Percentiles rank a stretch among this genome's conserved stretches.
These are phyloP conservation scores for Brachionus plicatilis DNA, from an alignment of 1,140 invertebrate species.

Conservation along the genomic window DNA sequence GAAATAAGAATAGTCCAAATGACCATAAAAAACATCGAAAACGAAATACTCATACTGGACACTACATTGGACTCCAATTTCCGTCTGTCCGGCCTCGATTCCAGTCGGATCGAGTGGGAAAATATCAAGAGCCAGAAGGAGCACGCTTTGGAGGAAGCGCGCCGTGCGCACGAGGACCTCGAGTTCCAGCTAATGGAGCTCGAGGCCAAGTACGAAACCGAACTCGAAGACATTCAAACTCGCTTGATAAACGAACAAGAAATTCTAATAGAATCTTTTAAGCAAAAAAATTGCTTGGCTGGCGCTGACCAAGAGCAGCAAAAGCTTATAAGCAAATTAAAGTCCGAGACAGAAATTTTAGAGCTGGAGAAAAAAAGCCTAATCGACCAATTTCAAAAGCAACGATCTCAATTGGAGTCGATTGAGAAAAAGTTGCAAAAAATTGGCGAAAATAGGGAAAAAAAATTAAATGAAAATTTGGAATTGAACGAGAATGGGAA, in stretches of 20 bases:
- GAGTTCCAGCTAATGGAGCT: slow-evolving; percentile 40
- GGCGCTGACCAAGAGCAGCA: slow-evolving; percentile 12
- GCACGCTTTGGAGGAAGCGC: slow-evolving; percentile 5
- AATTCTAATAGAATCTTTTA: slow-evolving; percentile 15
- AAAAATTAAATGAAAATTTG: slow-evolving; percentile 2
- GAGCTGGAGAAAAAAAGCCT: slow-evolving; percentile 11
- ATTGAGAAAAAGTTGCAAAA: slow-evolving; percentile 30
- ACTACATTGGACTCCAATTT: slow-evolving; percentile 15
- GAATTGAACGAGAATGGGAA: background rate
- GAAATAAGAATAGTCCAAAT: slow-evolving; percentile 30
- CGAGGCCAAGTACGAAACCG: slow-evolving; percentile 27
- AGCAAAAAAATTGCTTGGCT: background rate
- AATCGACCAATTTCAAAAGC: slow-evolving; percentile 21
- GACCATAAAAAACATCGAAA: slow-evolving; percentile 27
- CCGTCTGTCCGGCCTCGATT: background rate
- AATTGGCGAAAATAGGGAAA: background rate
- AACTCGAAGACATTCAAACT: slow-evolving; percentile 37
- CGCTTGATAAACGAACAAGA: slow-evolving; percentile 23
- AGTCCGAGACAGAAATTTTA: slow-evolving; percentile 3
- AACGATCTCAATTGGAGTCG: background rate
- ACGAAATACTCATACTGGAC: slow-evolving; percentile 30
- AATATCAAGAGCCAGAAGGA: background rate
- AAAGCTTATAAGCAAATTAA: background rate
- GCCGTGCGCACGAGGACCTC: slow-evolving; percentile 15
- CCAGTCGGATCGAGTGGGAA: background rate